Evolutionary conservation across 2,888 invertebrate genomes (phyloP).

Genomic region (Diachrysia chrysitis): DNA sequence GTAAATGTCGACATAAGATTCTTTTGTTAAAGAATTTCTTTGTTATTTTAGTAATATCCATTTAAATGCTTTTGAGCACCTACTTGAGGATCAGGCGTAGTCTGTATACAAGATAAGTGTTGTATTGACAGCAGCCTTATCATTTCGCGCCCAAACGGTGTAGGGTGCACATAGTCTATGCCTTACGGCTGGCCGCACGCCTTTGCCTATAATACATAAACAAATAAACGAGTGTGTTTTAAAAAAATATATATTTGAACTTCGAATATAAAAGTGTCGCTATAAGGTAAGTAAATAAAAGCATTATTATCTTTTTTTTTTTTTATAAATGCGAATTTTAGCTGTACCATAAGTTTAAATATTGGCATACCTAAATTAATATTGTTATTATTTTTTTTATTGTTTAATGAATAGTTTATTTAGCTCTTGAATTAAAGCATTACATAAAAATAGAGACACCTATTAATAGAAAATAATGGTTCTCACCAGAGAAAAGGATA

Average conservation of each 20-base stretch:
- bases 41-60: background rate
- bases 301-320: background rate
- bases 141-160: constrained; percentile 15
- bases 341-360: no score
- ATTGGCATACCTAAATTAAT: no score
- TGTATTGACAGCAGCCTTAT: background rate
- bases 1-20: background rate
- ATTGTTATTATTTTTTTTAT: no score
- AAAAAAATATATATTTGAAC: constrained; percentile 2
- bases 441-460: no score
- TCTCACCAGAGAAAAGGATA: no score
- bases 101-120: background rate
- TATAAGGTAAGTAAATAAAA: background rate
- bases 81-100: background rate
- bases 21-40: background rate
- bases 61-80: background rate
- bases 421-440: no score
- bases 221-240: background rate
- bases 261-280: background rate
- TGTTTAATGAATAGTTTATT: no score
- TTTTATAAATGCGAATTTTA: no score
- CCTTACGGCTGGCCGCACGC: background rate
- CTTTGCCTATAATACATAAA: background rate
- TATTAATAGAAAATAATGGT: no score
- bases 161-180: constrained; percentile 2